Base-by-base conservation (phyloP, 2,888 invertebrate species). In the Drosophila fungiperda region DNA sequence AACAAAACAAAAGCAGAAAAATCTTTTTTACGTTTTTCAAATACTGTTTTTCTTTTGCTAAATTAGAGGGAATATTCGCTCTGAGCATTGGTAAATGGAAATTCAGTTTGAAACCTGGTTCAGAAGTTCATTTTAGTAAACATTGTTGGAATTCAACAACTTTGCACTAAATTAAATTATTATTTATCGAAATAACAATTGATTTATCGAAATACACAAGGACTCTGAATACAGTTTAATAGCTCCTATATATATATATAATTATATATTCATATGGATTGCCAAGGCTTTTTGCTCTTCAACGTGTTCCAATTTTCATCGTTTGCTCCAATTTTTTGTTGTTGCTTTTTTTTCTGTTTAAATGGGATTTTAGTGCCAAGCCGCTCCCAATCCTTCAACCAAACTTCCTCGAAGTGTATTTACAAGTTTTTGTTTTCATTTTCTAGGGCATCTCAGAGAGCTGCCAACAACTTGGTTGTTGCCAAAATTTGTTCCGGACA, bases 401-500 rank as follows among this genome's bases (percentile, higher is more conserved):
- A 36, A 57, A 57, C 23, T 50, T 50, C 20, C 23, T 32, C 12
- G n/a, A 68, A 68, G 58, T 69, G 68, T 35, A 50, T 69, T 69
- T 66, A 17, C 12, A 17, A 53, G 20, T 23, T 32, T 52, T 12
- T 38, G 8, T 3, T 20, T 58, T 49, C 12, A 12, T 54, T 78
- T 76, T 59, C 59, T 60, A 60, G 61, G 60, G 55, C 72, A 68
- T 68, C 45, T 58, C 9, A 23, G 17, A 9, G 36, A 38, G 57
- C 26, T 36, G 61, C 59, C 26, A 29, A 49, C 2, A 54, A 50
- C 20, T 48, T 65, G 73, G 35, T 55, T 62, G 38, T 69, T 76
- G 76, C 35, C 63, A 15, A 67, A 68, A 78, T 59, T 78, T 54
- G 74, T 68, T 62, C 23, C 61, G 61, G 57, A 7, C 52, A 53